Evolutionary conservation across 2,797 vertebrate species (phyloP), one percentile per base, ranked within the genome.

Genomic region (Yasuhikotakia modesta): DNA sequence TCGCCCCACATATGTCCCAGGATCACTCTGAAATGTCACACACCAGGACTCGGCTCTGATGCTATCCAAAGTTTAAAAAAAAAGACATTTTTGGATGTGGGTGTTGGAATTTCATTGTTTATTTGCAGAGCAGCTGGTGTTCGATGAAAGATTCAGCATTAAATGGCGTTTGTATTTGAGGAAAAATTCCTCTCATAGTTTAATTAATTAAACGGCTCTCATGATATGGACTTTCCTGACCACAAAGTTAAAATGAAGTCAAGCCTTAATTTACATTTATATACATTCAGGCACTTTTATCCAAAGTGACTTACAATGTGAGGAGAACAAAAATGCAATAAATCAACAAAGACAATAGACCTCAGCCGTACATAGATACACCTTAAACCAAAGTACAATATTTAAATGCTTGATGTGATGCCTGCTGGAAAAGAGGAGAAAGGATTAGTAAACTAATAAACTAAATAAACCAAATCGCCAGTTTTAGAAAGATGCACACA

Each of bases 121-220:
- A 65, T 58, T 67, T 67, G 73, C 6, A 0, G 63, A 76, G 52
- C 73, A 67, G 64, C 64, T 57, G 64, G 35, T 76, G 39, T 76
- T 57, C 39, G 11, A 50, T 14, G 61, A 75, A n/a, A 45, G 30
- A 55, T 55, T 50, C 4, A 27, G 17, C 52, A 75, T 53, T 43
- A 1, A 65, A 43, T 16, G 46, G 17, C n/a, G 32, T 67, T 46
- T 30, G 13, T 32, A 67, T 5, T 21, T 45, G 16, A 57, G 66
- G 14, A 66, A 66, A 75, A 66, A 45, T 27, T 75, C 50, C 30
- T 52, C 30, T 73, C 19, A 17, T 19, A 53, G 17, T 43, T 65
- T 24, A 74, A 74, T 55, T 55, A 10, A 13, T 17, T 65, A 10
- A 65, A 53, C n/a, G 11, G 8, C 13, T 39, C 14, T 17, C 16